Evolutionary conservation across 2,113 vertebrate species (phyloP), one percentile per base, ranked within the genome.

Genomic region (Galbula dea): DNA sequence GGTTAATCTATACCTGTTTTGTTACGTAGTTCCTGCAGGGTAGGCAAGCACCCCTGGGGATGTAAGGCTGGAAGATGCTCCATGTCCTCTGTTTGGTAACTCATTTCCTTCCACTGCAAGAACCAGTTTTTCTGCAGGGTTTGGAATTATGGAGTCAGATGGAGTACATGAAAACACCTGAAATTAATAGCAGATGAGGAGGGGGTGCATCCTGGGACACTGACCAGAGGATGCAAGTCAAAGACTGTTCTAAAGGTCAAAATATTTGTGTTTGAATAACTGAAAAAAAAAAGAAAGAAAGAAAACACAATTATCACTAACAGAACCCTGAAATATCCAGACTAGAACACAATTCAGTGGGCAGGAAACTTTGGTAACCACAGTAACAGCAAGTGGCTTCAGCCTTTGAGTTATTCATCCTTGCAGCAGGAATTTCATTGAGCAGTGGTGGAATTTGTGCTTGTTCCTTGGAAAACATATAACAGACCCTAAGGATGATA

Each of bases 191-290:
- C 12, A 29, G n/a, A 20, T 0, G 5, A 52, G 36, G 39, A 76
- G 3, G 1, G 1, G 4, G 3, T 4, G 1, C 4, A 5, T 30
- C 11, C 67, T 71, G 46, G 36, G 46, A 49, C 7, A 4, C 14
- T 18, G 24, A 34, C 22, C 37, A 59, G 32, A 59, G 45, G 18
- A 30, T 57, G 43, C 29, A 75, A 92, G 17, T 22, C 71, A 78
- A 59, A 66, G 37, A 15, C 15, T 20, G 6, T 65, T 79, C 22
- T 34, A 32, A 59, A 80, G 23, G 66, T 68, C 34, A 55, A 51
- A 90, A 26, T 49, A 51, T 17, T 54, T 58, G 7, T 81, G 65
- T 79, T 68, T 73, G 58, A 65, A 15, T 68, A 80, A 43, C 11
- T 12, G 41, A 11, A 43, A 43, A 43, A 43, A 89, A 34, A 19